phyloP scores from a whole-genome alignment of 2,888 invertebrate species.

The Crematogaster levior region DNA sequence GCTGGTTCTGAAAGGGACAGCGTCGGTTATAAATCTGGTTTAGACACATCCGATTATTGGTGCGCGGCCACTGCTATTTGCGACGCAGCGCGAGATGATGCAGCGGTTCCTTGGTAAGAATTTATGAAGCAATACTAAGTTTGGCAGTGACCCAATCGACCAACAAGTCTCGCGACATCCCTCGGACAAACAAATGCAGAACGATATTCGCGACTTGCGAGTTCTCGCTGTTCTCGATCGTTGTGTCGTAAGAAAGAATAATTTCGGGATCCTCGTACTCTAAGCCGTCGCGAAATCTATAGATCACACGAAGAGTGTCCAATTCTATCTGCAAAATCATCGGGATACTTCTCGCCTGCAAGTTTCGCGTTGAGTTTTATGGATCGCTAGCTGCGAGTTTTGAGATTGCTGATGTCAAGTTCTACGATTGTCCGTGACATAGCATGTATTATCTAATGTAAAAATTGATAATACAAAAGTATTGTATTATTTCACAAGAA shows the following conservation, averaged over 20 bases:
- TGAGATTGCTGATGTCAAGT: conserved; percentile 17
- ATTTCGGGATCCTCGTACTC: conserved; percentile 57
- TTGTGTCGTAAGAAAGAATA: conserved; percentile 60
- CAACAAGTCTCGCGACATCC: conserved; percentile 76
- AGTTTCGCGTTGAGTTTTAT: conserved; percentile 22
- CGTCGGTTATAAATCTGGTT: conserved; percentile 74
- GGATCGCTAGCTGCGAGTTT: not conserved
- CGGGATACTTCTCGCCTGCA: not conserved
- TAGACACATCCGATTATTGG: conserved; percentile 81
- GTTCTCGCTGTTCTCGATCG: conserved; percentile 51
- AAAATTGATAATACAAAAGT: not conserved
- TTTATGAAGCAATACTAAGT: conserved; percentile 83
- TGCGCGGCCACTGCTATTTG: conserved; percentile 77
- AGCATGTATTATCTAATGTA: not conserved
- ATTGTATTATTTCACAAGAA: not conserved
- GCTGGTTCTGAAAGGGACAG: conserved; percentile 33
- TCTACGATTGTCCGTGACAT: not conserved
- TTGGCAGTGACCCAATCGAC: conserved; percentile 80
- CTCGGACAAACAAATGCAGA: conserved; percentile 78
- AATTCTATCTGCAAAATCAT: conserved; percentile 33
- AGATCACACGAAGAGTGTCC: conserved; percentile 26
- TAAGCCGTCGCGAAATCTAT: conserved; percentile 17
- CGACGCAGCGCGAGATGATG: conserved; percentile 81
- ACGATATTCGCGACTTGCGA: conserved; percentile 34
- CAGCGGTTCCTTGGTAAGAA: conserved; percentile 78